Conservation (phyloP, 1,140 invertebrate genomes). For the Anthonomus grandis region DNA sequence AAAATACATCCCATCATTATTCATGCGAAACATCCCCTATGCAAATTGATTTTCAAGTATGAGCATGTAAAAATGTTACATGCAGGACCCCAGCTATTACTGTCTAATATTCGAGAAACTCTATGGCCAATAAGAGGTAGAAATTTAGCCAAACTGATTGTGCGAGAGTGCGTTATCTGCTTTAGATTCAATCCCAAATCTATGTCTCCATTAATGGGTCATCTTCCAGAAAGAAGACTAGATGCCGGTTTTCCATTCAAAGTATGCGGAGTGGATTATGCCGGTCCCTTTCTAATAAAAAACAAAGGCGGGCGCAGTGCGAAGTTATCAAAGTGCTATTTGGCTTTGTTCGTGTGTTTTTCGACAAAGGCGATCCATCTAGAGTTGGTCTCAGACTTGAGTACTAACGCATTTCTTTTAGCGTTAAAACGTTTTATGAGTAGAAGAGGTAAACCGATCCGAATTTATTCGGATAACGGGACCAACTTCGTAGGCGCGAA, state of each 20-base stretch:
- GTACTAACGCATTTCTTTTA: too few species aligned
- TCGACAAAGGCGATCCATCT: constrained; percentile 42
- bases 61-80: constrained; percentile 37
- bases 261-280: constrained; percentile 40
- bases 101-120: constrained; percentile 22
- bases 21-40: constrained; percentile 27
- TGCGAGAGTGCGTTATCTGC: constrained; percentile 23
- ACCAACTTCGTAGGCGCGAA: too few species aligned
- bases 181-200: constrained; percentile 17
- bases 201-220: constrained; percentile 37
- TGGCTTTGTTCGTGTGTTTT: constrained; percentile 40
- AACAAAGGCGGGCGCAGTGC: constrained; percentile 27
- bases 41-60: constrained; percentile 30
- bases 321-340: constrained; percentile 35
- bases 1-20: too few species aligned
- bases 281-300: constrained; percentile 39
- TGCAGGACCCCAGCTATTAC: constrained; percentile 32
- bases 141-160: constrained; percentile 16
- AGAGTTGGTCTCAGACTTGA: too few species aligned
- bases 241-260: constrained; percentile 36
- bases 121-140: constrained; percentile 32
- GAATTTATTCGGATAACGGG: too few species aligned
- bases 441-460: too few species aligned
- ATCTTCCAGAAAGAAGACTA: constrained; percentile 38
- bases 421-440: too few species aligned